Conservation (phyloP, 2,113 vertebrate genomes). For the Taurulus bubalis region DNA sequence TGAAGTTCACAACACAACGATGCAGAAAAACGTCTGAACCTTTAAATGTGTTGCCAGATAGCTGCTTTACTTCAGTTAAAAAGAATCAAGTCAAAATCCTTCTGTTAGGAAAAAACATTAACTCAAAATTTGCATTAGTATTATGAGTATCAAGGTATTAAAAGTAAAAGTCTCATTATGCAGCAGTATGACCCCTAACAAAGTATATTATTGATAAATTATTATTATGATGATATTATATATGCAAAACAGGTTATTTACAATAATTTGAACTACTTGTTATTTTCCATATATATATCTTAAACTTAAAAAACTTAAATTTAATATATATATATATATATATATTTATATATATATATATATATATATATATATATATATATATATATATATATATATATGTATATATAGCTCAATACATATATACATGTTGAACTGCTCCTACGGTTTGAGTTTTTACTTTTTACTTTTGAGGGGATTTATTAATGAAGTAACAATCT, state of each 20-base stretch:
- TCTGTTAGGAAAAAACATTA: not conserved
- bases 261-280: not conserved
- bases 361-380: too few relatives aligned
- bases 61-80: not conserved
- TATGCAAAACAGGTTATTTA: not conserved
- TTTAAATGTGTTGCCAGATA: not conserved
- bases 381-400: not conserved
- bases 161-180: not conserved
- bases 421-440: too few relatives aligned
- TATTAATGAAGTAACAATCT: not conserved
- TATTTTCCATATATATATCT: too few relatives aligned
- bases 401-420: too few relatives aligned
- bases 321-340: too few relatives aligned
- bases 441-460: too few relatives aligned
- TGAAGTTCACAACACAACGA: not conserved
- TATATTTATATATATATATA: too few relatives aligned
- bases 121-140: not conserved
- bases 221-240: too few relatives aligned
- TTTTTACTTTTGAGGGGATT: too few relatives aligned
- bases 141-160: not conserved
- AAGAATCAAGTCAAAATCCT: not conserved
- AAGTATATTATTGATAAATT: not conserved
- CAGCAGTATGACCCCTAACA: not conserved
- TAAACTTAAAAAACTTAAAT: too few relatives aligned
- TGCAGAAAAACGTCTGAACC: not conserved